These are phyloP conservation scores for Rhinatrema bivittatum DNA, from an alignment of 2,797 vertebrate species.

Conservation along the genomic window DNA sequence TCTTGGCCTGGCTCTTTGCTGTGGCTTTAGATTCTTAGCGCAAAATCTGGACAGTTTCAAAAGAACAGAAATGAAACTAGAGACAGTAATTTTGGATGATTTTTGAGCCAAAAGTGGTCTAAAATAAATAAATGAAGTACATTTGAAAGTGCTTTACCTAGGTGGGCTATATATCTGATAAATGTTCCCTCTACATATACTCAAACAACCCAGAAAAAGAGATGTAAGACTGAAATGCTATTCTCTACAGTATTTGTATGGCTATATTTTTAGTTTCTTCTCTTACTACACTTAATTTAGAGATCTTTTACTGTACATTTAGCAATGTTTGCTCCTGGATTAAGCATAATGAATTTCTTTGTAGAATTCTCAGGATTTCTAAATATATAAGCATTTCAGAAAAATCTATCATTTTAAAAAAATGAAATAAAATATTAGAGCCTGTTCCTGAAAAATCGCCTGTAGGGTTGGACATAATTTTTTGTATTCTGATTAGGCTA, in stretches of 20 bases:
- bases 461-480: too few relatives aligned
- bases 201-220: slow-evolving; percentile 28
- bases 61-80: slow-evolving; percentile 68
- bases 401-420: too few relatives aligned
- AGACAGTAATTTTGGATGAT: slow-evolving; percentile 71
- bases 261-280: slow-evolving; percentile 44
- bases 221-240: slow-evolving; percentile 25
- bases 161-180: slow-evolving; percentile 77
- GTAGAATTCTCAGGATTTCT: too few relatives aligned
- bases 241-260: slow-evolving; percentile 41
- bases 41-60: slow-evolving; percentile 70
- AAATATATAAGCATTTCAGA: too few relatives aligned
- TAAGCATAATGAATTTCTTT: slow-evolving; percentile 34
- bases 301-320: too few relatives aligned
- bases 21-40: slow-evolving; percentile 63
- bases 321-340: slow-evolving; percentile 51
- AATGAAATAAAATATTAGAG: too few relatives aligned
- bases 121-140: slow-evolving; percentile 77
- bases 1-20: slow-evolving; percentile 61
- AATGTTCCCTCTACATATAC: slow-evolving; percentile 28
- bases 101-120: slow-evolving; percentile 64
- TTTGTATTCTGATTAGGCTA: too few relatives aligned
- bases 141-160: slow-evolving; percentile 69
- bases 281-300: slow-evolving; percentile 27
- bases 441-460: too few relatives aligned